Evolutionary conservation across 2,888 invertebrate species (phyloP).

Genomic region (Parascotia fuliginaria): DNA sequence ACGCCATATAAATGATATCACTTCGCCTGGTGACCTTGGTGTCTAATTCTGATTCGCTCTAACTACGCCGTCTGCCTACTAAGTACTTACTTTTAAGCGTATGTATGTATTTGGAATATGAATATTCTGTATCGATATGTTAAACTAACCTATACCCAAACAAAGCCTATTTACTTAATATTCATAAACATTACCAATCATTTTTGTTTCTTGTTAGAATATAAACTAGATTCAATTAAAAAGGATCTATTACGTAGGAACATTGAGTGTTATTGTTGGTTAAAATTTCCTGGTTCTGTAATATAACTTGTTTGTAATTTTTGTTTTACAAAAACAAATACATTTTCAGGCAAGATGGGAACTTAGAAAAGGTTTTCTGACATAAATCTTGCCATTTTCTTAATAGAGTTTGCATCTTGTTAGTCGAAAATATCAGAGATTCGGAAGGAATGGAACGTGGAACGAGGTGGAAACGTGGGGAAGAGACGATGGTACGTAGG

Average conservation of each 20-base stretch:
- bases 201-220: too few relatives aligned
- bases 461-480: constrained; percentile 47
- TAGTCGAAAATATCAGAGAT: constrained; percentile 53
- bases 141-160: constrained; percentile 10
- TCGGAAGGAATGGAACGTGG: constrained; percentile 54
- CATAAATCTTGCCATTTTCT: background rate
- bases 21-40: constrained; percentile 74
- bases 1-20: constrained; percentile 82
- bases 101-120: constrained; percentile 38
- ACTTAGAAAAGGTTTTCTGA: too few relatives aligned
- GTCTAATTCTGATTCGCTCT: constrained; percentile 79
- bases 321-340: too few relatives aligned
- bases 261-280: too few relatives aligned
- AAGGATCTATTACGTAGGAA: too few relatives aligned
- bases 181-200: too few relatives aligned
- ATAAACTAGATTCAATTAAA: too few relatives aligned
- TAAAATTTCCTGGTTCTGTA: too few relatives aligned
- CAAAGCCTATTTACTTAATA: too few relatives aligned
- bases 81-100: constrained; percentile 52
- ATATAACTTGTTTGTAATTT: too few relatives aligned
- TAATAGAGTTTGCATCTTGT: constrained; percentile 14
- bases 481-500: constrained; percentile 45
- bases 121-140: constrained; percentile 41
- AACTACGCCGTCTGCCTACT: constrained; percentile 79
- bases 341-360: too few relatives aligned